Evolutionary conservation across 1,140 invertebrate genomes (phyloP).

Genomic region (Anagrus nilaparvatae): DNA sequence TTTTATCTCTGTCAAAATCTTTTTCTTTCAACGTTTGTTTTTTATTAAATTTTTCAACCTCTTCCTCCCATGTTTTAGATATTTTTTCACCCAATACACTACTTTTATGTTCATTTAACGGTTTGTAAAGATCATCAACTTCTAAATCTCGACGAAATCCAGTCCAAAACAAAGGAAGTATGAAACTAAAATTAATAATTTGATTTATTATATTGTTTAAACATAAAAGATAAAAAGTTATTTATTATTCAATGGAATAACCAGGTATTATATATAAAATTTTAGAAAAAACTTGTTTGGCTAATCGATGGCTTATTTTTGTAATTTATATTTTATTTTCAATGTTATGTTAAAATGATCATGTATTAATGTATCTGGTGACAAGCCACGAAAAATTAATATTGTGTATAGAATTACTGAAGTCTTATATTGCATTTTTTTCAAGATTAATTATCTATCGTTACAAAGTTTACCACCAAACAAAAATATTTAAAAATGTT

Average conservation of each 20-base stretch:
- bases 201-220: not conserved
- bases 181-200: slow-evolving; percentile 44
- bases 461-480: no score
- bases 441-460: no score
- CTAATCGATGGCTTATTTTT: not conserved
- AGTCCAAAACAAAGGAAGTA: slow-evolving; percentile 53
- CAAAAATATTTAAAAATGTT: no score
- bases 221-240: not conserved
- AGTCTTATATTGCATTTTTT: no score
- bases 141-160: slow-evolving; percentile 60
- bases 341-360: not conserved
- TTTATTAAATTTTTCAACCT: slow-evolving; percentile 22
- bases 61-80: slow-evolving; percentile 29
- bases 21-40: slow-evolving; percentile 15
- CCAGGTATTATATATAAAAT: not conserved
- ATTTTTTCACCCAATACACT: slow-evolving; percentile 40
- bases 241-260: slow-evolving; percentile 1
- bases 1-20: slow-evolving; percentile 14
- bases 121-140: slow-evolving; percentile 55
- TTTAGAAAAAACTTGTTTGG: not conserved
- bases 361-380: no score
- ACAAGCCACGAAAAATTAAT: no score
- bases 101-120: slow-evolving; percentile 49
- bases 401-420: no score
- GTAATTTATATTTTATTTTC: not conserved